Evolutionary conservation across 64 coral and sea anemone species (phyloP).

Genomic region (Stichodactyla mertensii): DNA sequence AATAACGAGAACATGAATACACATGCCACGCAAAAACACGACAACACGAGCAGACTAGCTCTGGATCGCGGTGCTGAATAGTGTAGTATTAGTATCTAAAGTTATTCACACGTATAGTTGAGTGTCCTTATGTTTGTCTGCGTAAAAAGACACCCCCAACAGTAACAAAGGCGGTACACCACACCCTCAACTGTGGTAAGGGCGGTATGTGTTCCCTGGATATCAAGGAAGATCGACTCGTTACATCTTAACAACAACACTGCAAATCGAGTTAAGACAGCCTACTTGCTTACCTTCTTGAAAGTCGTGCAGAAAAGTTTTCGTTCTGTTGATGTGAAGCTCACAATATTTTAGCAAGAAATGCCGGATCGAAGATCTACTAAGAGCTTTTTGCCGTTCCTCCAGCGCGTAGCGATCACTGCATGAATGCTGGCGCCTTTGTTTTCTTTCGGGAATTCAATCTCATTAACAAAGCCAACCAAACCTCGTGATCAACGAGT

Average conservation of each 20-base stretch:
- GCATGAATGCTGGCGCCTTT: background rate
- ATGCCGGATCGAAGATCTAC: background rate
- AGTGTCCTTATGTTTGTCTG: background rate
- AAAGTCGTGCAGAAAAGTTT: background rate
- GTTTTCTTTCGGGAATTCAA: background rate
- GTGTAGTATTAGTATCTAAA: background rate
- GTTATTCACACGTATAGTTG: background rate
- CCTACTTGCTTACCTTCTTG: background rate
- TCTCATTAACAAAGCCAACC: background rate
- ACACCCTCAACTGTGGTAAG: slow-evolving; percentile 17
- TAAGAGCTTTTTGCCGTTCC: background rate
- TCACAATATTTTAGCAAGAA: background rate
- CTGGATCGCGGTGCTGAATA: background rate
- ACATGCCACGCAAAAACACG: background rate
- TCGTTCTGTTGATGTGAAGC: background rate
- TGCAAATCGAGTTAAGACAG: background rate
- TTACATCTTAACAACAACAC: background rate
- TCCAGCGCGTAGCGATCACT: background rate
- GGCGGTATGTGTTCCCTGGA: background rate
- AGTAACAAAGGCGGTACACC: slow-evolving; percentile 8
- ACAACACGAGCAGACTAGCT: background rate
- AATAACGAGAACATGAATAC: background rate
- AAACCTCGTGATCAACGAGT: slow-evolving; percentile 4
- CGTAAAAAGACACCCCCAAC: slow-evolving; percentile 10
- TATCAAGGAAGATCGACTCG: background rate